Base-by-base conservation (phyloP, 92 coral and sea anemone species). In the Palythoa grandiflora region DNA sequence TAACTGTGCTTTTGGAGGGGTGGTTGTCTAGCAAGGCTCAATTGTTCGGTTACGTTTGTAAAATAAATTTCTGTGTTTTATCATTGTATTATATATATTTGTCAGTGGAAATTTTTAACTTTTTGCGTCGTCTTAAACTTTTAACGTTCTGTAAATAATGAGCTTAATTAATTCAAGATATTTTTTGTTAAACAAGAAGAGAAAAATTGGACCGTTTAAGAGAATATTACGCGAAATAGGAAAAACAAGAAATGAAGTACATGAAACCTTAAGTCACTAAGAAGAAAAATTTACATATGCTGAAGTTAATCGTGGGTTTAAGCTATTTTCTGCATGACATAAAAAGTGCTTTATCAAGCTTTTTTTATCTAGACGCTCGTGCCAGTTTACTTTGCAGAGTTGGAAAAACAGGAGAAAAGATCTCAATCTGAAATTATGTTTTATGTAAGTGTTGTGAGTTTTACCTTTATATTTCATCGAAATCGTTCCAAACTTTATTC, bases 121-220 rank as follows among this genome's bases (percentile, higher is more conserved):
- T 65, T 66, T 81, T 66, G 54, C 44, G 74, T 81, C 59, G 50
- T 19, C 39, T 66, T 65, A 68, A 77, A 47, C 75, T 80, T 65
- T 80, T 65, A 47, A 68, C 73, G 74, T 68, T 81, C 63, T 81
- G 86, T 81, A 81, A 81, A 81, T 81, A 81, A 19, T 81, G 74
- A 65, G 86, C 16, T 47, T 44, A 65, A 81, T 65, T 48, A 81
- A 66, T 81, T 65, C 75, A 48, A 81, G 60, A 81, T 81, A 81
- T 81, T 81, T 81, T 81, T 81, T 71, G 71, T 81, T 81, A 81
- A 47, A 81, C 75, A 17, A 75, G 53, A 63, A 47, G 14, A 80
- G 39, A 12, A 81, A 66, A 0, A 47, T 66, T 39, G 86, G 53
- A 74, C 66, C 75, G n/a, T 66, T 81, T 66, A 81, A 20, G 48